Base-by-base conservation (phyloP, 2,888 invertebrate species). In the Heteromurus nitidus region DNA sequence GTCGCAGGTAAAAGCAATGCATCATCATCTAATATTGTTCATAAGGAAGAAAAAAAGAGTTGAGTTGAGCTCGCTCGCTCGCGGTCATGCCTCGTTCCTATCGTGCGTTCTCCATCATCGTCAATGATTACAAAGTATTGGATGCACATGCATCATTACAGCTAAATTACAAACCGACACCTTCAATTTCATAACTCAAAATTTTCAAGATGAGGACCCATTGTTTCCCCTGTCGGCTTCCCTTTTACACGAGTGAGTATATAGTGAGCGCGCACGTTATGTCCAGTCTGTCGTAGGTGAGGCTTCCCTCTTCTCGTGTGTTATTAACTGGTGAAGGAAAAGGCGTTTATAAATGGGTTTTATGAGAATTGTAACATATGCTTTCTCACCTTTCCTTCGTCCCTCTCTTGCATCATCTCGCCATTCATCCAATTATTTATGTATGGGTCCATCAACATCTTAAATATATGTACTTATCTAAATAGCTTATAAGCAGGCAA, bases 161-260 rank as follows among this genome's bases (percentile, higher is more conserved):
- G 75, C 72, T 53, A 67, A 77, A 81, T 81, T 81, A 81, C 73
- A 67, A 75, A 69, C 81, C 69, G 70, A 75, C 81, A 81, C 81
- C 81, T 81, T 81, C 70, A 81, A 68, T 81, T 75, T 70, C 81
- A 69, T 81, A 81, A 81, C 64, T 81, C 80, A 80, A 53, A 70
- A 26, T 53, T 60, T 75, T 67, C 13, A 64, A 55, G 50, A 62
- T 44, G 53, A 68, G 3, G 26, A 20, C 58, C 50, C 24, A 64
- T 76, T 76, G 76, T 67, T 76, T 74, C 53, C 42, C 20, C 28
- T 28, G 75, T 75, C 75, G 75, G 75, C 76, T 55, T 44, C 30
- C 18, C 26, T 76, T 31, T n/a, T n/a, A n/a, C n/a, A n/a, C n/a
- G n/a, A n/a, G n/a, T n/a, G n/a, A n/a, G n/a, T n/a, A n/a, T n/a